A percentile compares a stretch with the other conserved stretches of the same genome.
Evolutionary conservation across 2,888 invertebrate genomes (phyloP).

Genomic region (Morpho deidamia): DNA sequence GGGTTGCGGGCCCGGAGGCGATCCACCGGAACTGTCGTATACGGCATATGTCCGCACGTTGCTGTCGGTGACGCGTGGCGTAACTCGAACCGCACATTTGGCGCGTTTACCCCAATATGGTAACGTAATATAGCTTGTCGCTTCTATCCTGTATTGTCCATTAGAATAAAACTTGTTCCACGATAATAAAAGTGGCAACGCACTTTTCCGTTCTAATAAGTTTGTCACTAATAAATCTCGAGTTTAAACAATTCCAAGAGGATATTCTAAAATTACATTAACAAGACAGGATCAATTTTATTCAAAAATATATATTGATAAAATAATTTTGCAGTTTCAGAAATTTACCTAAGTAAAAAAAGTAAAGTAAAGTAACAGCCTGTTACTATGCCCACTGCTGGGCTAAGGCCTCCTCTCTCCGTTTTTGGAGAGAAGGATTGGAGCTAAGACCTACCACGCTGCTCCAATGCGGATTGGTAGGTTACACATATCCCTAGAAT

Average conservation of each 20-base stretch:
- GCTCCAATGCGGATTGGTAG: too few relatives aligned
- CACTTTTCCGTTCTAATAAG: conserved; percentile 4
- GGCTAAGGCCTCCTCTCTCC: too few relatives aligned
- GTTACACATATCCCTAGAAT: too few relatives aligned
- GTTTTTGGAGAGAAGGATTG: too few relatives aligned
- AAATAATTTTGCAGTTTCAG: too few relatives aligned
- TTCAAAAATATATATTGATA: too few relatives aligned
- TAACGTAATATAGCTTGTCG: conserved; percentile 19
- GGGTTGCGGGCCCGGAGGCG: conserved; percentile 55
- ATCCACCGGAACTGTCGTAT: conserved; percentile 65
- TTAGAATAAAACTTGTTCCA: conserved; percentile 9
- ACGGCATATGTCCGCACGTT: conserved; percentile 41
- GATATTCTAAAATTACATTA: not conserved
- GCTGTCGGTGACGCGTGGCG: conserved; percentile 32
- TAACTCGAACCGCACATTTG: conserved; percentile 23
- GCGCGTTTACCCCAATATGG: conserved; percentile 22
- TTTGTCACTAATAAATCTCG: not conserved
- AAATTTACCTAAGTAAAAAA: too few relatives aligned
- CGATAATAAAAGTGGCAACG: conserved; percentile 4
- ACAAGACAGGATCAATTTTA: too few relatives aligned
- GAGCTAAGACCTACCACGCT: too few relatives aligned
- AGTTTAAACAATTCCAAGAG: conserved; percentile 2
- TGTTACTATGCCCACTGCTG: too few relatives aligned
- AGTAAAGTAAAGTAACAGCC: too few relatives aligned
- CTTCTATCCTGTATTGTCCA: conserved; percentile 24